Percentiles rank a stretch among this genome's conserved stretches.
Conservation (phyloP, 2,113 vertebrate genomes). For the Tapirus terrestris region DNA sequence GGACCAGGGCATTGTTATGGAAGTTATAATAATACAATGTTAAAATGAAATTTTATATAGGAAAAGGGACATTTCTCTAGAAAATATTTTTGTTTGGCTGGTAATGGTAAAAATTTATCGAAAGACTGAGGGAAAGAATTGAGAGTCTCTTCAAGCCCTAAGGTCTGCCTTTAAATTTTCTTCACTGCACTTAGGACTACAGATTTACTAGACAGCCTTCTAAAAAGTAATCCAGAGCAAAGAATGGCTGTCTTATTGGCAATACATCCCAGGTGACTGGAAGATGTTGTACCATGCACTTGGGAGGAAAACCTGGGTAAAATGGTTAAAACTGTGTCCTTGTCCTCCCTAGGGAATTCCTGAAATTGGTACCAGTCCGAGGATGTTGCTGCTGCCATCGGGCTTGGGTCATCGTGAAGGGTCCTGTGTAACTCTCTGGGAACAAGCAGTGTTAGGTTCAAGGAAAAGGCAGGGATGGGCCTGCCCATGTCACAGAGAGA, state of each 20-base stretch:
- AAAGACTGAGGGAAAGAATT: background rate
- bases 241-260: background rate
- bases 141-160: background rate
- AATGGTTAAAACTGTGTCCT: background rate
- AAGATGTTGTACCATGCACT: background rate
- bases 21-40: background rate
- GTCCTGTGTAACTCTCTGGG: background rate
- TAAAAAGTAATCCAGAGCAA: background rate
- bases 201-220: background rate
- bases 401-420: background rate
- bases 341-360: background rate
- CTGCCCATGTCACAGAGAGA: background rate
- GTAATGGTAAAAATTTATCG: background rate
- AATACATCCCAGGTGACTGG: background rate
- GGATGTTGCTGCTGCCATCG: too few species aligned
- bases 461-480: background rate
- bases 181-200: background rate
- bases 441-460: background rate
- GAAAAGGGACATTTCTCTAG: background rate
- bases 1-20: background rate
- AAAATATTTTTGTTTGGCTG: background rate
- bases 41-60: slow-evolving; percentile 11
- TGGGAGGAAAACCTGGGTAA: background rate
- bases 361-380: background rate
- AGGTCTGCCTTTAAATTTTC: slow-evolving; percentile 12